A percentile compares a stretch with the other conserved stretches of the same genome.
These are phyloP conservation scores for Nothocercus julius DNA, from an alignment of 2,113 vertebrate genomes.

Conservation along the genomic window DNA sequence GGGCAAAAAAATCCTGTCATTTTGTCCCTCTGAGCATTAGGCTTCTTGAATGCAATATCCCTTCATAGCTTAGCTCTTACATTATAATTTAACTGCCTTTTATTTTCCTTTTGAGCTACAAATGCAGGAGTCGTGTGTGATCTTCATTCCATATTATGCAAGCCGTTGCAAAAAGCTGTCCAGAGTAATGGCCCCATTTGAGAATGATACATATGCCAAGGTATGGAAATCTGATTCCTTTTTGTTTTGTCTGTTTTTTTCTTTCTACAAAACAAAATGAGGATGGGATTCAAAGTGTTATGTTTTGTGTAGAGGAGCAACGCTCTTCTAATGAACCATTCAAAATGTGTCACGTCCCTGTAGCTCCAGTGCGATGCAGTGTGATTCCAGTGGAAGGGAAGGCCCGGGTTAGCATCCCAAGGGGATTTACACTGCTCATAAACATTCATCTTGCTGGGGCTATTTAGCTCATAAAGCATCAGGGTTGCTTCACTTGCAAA, in stretches of 20 bases:
- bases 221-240: not conserved
- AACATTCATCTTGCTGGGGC: not conserved
- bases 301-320: constrained; percentile 37
- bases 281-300: constrained; percentile 52
- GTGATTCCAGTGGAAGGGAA: not conserved
- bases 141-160: constrained; percentile 12
- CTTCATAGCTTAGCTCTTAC: constrained; percentile 54
- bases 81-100: constrained; percentile 56
- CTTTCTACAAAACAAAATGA: constrained; percentile 58
- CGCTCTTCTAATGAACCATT: constrained; percentile 4
- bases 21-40: constrained; percentile 34
- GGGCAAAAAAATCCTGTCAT: not conserved
- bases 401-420: not conserved
- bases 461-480: not conserved
- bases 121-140: not conserved
- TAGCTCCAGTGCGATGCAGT: not conserved
- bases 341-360: not conserved
- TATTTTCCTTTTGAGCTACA: constrained; percentile 60
- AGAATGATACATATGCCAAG: constrained; percentile 24
- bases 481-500: not conserved
- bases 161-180: constrained; percentile 38
- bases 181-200: constrained; percentile 44
- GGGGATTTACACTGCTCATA: not conserved
- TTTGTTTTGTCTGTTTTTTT: not conserved
- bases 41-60: constrained; percentile 40